These are phyloP conservation scores for Mizuhopecten yessoensis DNA, from an alignment of 1,140 invertebrate genomes.

Conservation along the genomic window DNA sequence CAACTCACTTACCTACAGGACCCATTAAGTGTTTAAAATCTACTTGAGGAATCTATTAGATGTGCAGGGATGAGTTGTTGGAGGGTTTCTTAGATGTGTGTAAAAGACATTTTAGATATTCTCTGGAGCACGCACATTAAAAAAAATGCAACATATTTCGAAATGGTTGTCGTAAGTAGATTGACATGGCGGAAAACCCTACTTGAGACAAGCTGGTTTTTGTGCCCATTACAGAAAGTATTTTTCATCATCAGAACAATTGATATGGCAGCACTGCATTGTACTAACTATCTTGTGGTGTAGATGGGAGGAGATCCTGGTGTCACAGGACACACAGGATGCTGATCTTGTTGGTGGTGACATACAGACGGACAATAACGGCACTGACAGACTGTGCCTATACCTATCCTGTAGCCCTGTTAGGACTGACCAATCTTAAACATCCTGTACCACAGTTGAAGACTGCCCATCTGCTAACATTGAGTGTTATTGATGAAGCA, in stretches of 20 bases:
- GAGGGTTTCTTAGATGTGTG: background rate
- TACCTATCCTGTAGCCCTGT: background rate
- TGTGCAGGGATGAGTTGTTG: background rate
- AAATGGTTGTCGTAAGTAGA: background rate
- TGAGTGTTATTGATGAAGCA: no score
- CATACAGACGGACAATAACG: background rate
- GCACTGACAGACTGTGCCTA: no score
- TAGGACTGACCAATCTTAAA: no score
- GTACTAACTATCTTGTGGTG: slow-evolving; percentile 12
- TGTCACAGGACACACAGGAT: background rate
- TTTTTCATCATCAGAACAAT: slow-evolving; percentile 20
- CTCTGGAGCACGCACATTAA: background rate
- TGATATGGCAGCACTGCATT: background rate
- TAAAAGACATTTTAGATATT: background rate
- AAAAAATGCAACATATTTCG: background rate
- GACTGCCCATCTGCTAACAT: no score
- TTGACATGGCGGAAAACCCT: background rate
- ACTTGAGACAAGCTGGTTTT: background rate
- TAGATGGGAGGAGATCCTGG: background rate
- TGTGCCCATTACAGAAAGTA: background rate
- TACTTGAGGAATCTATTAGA: background rate
- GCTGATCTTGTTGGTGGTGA: background rate
- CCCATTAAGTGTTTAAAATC: background rate
- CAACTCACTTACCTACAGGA: slow-evolving; percentile 4
- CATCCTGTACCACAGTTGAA: no score